Percentiles rank a stretch among this genome's conserved stretches.
phyloP scores from a whole-genome alignment of 2,797 vertebrate genomes.

The Arrhamphus sclerolepis region DNA sequence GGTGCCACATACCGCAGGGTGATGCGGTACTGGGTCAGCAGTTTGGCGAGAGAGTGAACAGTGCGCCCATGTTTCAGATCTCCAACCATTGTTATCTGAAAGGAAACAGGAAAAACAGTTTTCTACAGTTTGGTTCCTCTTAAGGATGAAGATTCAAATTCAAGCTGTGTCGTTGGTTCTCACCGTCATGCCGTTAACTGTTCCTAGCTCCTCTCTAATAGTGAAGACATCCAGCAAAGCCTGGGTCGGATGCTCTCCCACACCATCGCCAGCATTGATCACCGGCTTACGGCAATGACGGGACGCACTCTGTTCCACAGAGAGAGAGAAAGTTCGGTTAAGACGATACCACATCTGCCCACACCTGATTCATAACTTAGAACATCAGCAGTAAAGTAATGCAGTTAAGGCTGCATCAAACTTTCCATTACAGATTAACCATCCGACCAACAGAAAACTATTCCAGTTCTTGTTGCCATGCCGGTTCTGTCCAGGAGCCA shows the following conservation, averaged over 20 bases:
- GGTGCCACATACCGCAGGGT: constrained; percentile 93
- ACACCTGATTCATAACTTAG: neutral
- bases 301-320: constrained; percentile 77
- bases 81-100: constrained; percentile 96
- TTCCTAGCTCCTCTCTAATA: constrained; percentile 96
- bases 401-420: neutral
- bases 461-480: no score
- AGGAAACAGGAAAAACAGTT: neutral
- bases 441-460: no score
- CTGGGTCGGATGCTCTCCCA: constrained; percentile 96
- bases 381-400: neutral
- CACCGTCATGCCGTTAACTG: constrained; percentile 98
- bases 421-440: neutral
- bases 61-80: constrained; percentile 98
- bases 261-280: constrained; percentile 95
- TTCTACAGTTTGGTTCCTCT: neutral
- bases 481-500: no score
- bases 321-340: neutral
- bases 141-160: neutral
- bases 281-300: constrained; percentile 92
- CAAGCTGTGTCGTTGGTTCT: neutral
- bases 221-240: constrained; percentile 97
- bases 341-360: neutral
- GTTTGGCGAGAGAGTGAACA: constrained; percentile 92
- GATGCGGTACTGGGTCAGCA: constrained; percentile 95